Evolutionary conservation across 2,113 vertebrate species (phyloP), one percentile per base, ranked within the genome.

Genomic region (Eulemur macaco): DNA sequence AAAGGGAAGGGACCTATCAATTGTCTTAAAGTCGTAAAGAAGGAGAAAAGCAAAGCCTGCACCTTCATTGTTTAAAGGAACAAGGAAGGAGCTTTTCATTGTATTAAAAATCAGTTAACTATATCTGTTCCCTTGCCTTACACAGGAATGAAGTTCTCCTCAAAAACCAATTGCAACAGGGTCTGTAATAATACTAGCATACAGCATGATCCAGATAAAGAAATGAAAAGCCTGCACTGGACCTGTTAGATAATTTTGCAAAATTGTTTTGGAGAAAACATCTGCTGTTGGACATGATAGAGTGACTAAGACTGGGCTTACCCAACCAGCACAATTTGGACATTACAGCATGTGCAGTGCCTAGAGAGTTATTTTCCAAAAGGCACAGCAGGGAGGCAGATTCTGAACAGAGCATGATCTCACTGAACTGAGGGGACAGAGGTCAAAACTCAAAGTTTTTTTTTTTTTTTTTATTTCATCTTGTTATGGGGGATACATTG

Each of bases 101-200:
- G 21, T 71, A 25, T 71, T 71, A 78, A 78, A 8, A 52, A 27
- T 12, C 54, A 69, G 18, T 50, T 42, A 45, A 56, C 37, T 83
- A 34, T 68, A 60, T 68, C 29, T 88, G 29, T 13, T 17, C 6
- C 20, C 29, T 76, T 52, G 7, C 4, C 14, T 73, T 27, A 71
- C 10, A 5, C 45, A 73, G 25, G 12, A 17, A 74, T 74, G 37
- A 74, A 73, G 74, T 78, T 80, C 12, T 64, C 20, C 54, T 89
- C 14, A 82, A 80, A 13, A 76, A 1, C 5, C 29, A 76, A 29
- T 60, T 91, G 21, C 20, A 42, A 71, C 29, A 83, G 8, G 25
- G 37, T 68, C 21, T 89, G 13, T 69, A 82, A 86, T 82, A 77
- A 82, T 91, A 66, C 34, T n/a, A 42, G 13, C 52, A 84, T 39